Evolutionary conservation across 2,113 vertebrate genomes (phyloP), one percentile per base, ranked within the genome.

Genomic region (Melanotaenia duboulayi): DNA sequence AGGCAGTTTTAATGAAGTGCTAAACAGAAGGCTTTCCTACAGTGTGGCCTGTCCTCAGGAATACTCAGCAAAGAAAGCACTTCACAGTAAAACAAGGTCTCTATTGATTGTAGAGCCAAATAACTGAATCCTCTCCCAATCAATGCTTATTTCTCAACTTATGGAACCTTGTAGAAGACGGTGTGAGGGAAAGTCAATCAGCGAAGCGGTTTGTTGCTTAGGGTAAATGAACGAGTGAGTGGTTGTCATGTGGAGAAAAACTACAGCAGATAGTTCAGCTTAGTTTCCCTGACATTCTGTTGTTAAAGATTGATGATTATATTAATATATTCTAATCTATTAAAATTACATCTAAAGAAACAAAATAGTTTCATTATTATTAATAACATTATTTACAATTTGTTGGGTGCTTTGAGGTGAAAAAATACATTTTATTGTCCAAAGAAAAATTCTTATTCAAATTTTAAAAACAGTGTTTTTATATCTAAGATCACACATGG

Each of bases 1-100:
- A 93, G 92, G 84, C 93, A 94, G 92, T 95, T 95, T 96, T 96
- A 96, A 96, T 95, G 95, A 96, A 96, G 95, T 95, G 94, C 94
- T 94, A 94, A 95, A 94, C 94, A 95, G 92, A 89, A 87, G 92
- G 92, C 88, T 92, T 87, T 88, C 89, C 84, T 88, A 76, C 84
- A 81, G 76, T 75, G 84, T 57, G 87, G 84, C 83, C 90, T 40
- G 81, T 92, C 87, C 87, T 86, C 73, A 80, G 90, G 83, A 92
- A 92, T 49, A 90, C 89, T 81, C 79, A 6, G 78, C 83, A 80
- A 88, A 86, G 82, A 92, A 92, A 87, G 81, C 80, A 88, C 80
- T 90, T 79, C 65, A 80, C 66, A 75, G 73, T 80, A 86, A 90
- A 88, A 87, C 81, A 90, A 82, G 81, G 67, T 87, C 82, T 81